Evolutionary conservation across 2,888 invertebrate species (phyloP).

Genomic region (Lasioglossum marginatum): DNA sequence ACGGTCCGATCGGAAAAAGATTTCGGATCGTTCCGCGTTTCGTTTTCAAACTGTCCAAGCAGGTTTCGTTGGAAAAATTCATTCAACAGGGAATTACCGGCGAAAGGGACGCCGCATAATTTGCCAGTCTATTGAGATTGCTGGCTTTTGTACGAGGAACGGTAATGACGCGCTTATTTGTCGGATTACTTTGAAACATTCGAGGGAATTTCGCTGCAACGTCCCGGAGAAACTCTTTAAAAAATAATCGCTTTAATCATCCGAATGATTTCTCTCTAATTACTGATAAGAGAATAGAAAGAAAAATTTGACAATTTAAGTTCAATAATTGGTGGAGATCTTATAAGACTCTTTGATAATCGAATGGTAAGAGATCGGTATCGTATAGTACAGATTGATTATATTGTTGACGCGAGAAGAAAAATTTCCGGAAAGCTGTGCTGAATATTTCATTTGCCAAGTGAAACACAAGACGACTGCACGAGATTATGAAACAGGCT

Average conservation of each 20-base stretch:
- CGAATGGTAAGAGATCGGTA: neutral
- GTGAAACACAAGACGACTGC: neutral
- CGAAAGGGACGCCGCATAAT: neutral
- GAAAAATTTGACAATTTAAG: neutral
- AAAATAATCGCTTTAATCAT: neutral
- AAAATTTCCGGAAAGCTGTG: neutral
- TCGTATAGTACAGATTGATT: neutral
- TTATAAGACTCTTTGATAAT: neutral
- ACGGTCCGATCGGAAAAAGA: too few relatives aligned
- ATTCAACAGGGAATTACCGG: too few relatives aligned
- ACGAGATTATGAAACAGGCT: conserved; percentile 23
- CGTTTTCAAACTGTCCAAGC: too few relatives aligned
- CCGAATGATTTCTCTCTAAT: neutral
- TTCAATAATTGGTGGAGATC: neutral
- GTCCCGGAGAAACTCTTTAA: neutral
- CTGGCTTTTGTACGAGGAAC: neutral
- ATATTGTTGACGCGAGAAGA: neutral
- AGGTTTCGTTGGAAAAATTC: too few relatives aligned
- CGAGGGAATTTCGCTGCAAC: neutral
- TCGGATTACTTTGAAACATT: neutral
- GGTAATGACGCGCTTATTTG: neutral
- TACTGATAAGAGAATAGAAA: too few relatives aligned
- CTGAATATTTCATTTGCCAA: neutral
- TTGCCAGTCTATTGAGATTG: neutral
- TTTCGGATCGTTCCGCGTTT: too few relatives aligned